These are phyloP conservation scores for Amphilophus citrinellus DNA, from an alignment of 2,113 vertebrate species.

Conservation along the genomic window DNA sequence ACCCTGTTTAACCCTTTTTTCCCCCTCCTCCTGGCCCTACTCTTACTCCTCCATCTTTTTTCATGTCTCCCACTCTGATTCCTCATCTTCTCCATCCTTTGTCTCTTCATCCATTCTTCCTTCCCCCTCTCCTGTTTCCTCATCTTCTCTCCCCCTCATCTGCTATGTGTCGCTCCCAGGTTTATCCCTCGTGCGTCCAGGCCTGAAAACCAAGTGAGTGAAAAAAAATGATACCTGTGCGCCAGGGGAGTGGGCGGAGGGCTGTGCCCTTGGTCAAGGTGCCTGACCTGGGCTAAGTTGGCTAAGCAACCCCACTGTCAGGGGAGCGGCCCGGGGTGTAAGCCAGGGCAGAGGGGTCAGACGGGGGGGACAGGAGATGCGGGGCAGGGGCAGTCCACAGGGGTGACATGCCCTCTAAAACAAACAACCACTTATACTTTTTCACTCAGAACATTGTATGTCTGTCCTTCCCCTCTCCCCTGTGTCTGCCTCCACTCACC, in stretches of 20 bases:
- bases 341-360: constrained; percentile 75
- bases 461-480: constrained; percentile 70
- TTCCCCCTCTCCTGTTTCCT: neutral
- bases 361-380: constrained; percentile 59
- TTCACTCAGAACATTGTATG: constrained; percentile 73
- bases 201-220: constrained; percentile 41
- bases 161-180: constrained; percentile 29
- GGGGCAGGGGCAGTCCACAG: constrained; percentile 50
- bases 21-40: constrained; percentile 18
- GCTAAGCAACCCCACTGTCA: constrained; percentile 79
- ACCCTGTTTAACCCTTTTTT: constrained; percentile 70
- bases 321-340: constrained; percentile 69
- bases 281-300: constrained; percentile 80
- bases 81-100: constrained; percentile 48
- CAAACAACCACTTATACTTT: constrained; percentile 78
- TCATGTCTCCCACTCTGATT: constrained; percentile 32
- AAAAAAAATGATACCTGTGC: constrained; percentile 61
- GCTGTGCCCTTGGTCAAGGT: constrained; percentile 79
- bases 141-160: constrained; percentile 17
- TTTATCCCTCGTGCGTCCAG: constrained; percentile 39
- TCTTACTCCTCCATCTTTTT: constrained; percentile 48
- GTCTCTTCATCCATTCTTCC: constrained; percentile 27
- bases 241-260: constrained; percentile 51
- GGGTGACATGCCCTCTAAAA: constrained; percentile 75
- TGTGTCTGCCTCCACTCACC: constrained; percentile 43